Conservation (phyloP, 2,888 invertebrate species). For the Colletes collaris region DNA sequence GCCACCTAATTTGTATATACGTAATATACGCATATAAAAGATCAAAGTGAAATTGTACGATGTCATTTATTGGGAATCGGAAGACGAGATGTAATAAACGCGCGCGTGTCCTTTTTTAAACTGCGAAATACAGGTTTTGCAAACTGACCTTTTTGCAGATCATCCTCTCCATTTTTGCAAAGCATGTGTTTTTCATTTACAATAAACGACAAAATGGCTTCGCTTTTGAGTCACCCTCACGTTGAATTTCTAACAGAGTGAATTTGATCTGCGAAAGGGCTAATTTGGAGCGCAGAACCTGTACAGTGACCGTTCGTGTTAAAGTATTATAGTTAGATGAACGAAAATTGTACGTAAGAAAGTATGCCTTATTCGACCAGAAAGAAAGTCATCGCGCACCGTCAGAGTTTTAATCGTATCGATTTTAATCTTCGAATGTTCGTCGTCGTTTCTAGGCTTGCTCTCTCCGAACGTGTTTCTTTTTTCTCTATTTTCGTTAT, state of each 20-base stretch:
- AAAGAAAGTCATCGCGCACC: background rate
- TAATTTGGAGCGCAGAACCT: background rate
- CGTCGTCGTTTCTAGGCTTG: background rate
- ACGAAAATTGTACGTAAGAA: slow-evolving; percentile 3
- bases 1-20: background rate
- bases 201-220: too few relatives aligned
- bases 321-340: background rate
- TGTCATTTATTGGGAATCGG: background rate
- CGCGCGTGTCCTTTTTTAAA: slow-evolving; percentile 15
- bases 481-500: background rate
- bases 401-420: slow-evolving; percentile 4
- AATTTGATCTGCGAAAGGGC: too few relatives aligned
- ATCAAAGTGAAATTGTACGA: too few relatives aligned
- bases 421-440: slow-evolving; percentile 9
- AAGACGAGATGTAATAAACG: background rate
- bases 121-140: too few relatives aligned
- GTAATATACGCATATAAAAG: too few relatives aligned
- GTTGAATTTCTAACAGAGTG: too few relatives aligned
- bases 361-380: slow-evolving; percentile 4
- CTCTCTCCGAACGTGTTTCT: background rate
- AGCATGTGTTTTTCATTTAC: too few relatives aligned
- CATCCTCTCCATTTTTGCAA: too few relatives aligned
- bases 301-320: background rate
- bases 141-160: too few relatives aligned
- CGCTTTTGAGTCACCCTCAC: too few relatives aligned